A percentile compares a stretch with the other conserved stretches of the same genome.
Evolutionary conservation across 2,113 vertebrate genomes (phyloP).

Genomic region (Clarias macrocephalus): DNA sequence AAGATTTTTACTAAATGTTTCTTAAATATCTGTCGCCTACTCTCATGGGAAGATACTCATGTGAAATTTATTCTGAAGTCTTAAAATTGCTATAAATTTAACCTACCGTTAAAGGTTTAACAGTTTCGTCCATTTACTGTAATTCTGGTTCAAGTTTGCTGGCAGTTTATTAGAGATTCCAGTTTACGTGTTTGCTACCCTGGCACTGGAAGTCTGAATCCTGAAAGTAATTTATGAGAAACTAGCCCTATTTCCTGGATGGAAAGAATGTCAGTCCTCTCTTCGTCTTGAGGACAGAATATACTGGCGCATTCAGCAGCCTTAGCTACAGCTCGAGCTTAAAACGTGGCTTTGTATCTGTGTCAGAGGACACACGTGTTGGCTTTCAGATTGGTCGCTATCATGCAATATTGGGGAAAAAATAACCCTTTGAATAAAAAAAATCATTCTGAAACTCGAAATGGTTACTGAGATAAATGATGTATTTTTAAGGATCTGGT

Average conservation of each 20-base stretch:
- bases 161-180: neutral
- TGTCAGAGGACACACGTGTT: neutral
- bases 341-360: neutral
- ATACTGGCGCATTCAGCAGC: neutral
- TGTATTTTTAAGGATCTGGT: neutral
- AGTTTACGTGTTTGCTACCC: neutral
- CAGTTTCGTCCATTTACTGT: neutral
- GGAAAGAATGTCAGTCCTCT: neutral
- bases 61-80: neutral
- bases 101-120: neutral
- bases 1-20: neutral
- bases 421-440: neutral
- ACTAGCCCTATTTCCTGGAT: neutral
- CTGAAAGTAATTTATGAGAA: neutral
- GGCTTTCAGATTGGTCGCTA: neutral
- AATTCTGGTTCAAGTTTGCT: neutral
- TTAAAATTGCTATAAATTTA: neutral
- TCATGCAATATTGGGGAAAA: neutral
- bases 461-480: neutral
- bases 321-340: neutral
- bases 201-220: neutral
- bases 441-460: neutral
- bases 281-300: neutral
- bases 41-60: too few species aligned
- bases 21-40: neutral